These are phyloP conservation scores for Osmerus mordax DNA, from an alignment of 2,113 vertebrate genomes.

Conservation along the genomic window DNA sequence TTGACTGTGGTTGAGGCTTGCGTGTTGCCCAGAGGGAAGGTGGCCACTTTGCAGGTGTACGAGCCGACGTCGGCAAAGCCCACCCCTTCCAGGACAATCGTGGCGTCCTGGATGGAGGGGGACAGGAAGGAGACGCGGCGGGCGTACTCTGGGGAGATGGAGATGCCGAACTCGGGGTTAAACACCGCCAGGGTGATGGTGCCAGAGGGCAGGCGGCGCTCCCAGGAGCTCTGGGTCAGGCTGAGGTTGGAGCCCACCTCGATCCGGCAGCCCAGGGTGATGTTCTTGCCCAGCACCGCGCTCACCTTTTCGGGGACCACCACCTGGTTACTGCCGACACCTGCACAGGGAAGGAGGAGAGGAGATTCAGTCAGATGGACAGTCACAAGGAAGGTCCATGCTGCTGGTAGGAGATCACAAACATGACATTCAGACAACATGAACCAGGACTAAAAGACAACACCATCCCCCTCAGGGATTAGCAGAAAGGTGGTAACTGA, in stretches of 20 bases:
- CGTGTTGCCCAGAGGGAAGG: conserved; percentile 90
- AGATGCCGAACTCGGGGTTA: conserved; percentile 87
- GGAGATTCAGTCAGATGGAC: conserved; percentile 21
- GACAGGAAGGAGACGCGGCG: conserved; percentile 85
- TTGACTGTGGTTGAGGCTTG: conserved; percentile 83
- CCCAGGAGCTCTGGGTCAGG: conserved; percentile 94
- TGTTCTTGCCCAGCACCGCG: conserved; percentile 91
- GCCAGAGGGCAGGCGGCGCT: conserved; percentile 79
- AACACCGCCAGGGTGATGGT: conserved; percentile 87
- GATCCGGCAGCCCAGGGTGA: conserved; percentile 86
- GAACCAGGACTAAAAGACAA: neutral
- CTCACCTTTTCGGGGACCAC: conserved; percentile 81
- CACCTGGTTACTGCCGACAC: conserved; percentile 83
- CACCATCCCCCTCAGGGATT: no score
- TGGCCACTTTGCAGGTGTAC: conserved; percentile 92
- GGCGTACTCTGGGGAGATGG: conserved; percentile 79
- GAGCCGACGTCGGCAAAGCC: conserved; percentile 86
- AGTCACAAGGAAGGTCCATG: neutral
- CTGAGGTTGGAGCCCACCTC: conserved; percentile 82
- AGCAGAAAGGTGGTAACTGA: no score
- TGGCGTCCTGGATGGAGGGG: conserved; percentile 84
- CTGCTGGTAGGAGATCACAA: neutral
- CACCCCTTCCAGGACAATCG: conserved; percentile 82
- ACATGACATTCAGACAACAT: neutral
- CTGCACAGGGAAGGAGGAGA: conserved; percentile 61